Evolutionary conservation across 1,140 invertebrate species (phyloP), one percentile per base, ranked within the genome.

Genomic region (Drosophila lacteicornis): DNA sequence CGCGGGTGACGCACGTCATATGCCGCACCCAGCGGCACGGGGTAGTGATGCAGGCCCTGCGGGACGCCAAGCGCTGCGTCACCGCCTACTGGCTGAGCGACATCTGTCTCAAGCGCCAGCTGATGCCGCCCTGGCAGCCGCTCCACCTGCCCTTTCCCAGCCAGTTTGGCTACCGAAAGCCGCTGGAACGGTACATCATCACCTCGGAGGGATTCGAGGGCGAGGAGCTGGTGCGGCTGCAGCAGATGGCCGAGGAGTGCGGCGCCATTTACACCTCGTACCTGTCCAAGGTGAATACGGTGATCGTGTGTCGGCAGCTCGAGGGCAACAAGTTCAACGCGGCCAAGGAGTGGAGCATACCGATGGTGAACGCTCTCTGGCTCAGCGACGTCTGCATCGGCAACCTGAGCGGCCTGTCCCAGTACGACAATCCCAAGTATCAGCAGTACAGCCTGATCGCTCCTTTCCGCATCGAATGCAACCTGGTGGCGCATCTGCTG

Each of bases 31-130:
- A 98, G 93, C 95, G 96, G 38, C 97, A 97, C 90, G 96, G 97
- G 36, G 95, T 97, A 22, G 97, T 98, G 15, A 97, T 97, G 94
- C 96, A 97, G 94, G 97, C 96, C 0, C 91, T 97, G 13, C 94
- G 96, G 27, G 97, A 97, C 93, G 93, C 94, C 9, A 95, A 95
- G 93, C 95, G 98, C 25, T 97, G 98, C 88, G 97, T 99, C 6
- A 99, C 98, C 7, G 96, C 98, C 11, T 97, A 97, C 93, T 99
- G 98, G 98, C 93, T 99, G 13, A 98, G 97, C 68, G 98, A 99
- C 93, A 96, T 98, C 30, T 95, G 99, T 62, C 91, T 95, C 2
- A 96, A 96, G 58, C 96, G 97, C 79, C 97, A 97, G 91, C 95
- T 99, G 84, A 87, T 96, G 61, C 97, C 98, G 2, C 98, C 98